These are phyloP conservation scores for Ataeniobius toweri DNA, from an alignment of 2,797 vertebrate species.

Conservation along the genomic window DNA sequence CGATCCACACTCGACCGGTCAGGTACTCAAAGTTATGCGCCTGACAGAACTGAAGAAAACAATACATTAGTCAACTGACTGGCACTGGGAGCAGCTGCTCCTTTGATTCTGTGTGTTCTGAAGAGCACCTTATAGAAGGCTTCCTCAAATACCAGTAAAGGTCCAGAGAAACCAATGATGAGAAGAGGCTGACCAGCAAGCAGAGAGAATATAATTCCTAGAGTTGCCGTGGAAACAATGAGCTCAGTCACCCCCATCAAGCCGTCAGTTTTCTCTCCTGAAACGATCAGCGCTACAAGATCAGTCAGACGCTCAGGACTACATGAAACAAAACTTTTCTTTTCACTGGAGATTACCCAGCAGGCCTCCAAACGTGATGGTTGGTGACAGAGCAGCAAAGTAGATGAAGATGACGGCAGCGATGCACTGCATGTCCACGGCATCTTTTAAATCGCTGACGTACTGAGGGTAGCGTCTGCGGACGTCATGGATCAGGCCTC, in stretches of 20 bases:
- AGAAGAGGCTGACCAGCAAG: conserved; percentile 94
- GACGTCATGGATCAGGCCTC: conserved; percentile 93
- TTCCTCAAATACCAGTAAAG: conserved; percentile 95
- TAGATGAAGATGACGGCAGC: conserved; percentile 97
- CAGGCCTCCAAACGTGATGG: conserved; percentile 95
- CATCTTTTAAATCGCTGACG: conserved; percentile 90
- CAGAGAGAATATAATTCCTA: conserved; percentile 92
- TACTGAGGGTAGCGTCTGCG: conserved; percentile 93
- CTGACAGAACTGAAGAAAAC: conserved; percentile 88
- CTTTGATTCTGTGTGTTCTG: too few relatives aligned
- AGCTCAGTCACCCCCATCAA: conserved; percentile 98
- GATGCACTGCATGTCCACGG: conserved; percentile 91
- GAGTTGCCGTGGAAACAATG: conserved; percentile 92
- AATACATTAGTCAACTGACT: neutral
- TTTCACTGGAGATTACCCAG: conserved; percentile 79
- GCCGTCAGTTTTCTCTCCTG: conserved; percentile 97
- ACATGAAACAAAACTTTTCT: neutral
- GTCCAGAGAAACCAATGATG: conserved; percentile 96
- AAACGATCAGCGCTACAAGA: neutral
- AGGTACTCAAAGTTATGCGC: conserved; percentile 92
- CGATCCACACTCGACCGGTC: conserved; percentile 96
- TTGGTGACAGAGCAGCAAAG: conserved; percentile 94
- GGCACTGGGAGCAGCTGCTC: neutral
- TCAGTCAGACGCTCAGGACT: neutral
- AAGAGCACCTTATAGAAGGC: conserved; percentile 91